These are phyloP conservation scores for Corythoichthys haematopterus DNA, from an alignment of 2,113 vertebrate genomes.

Conservation along the genomic window DNA sequence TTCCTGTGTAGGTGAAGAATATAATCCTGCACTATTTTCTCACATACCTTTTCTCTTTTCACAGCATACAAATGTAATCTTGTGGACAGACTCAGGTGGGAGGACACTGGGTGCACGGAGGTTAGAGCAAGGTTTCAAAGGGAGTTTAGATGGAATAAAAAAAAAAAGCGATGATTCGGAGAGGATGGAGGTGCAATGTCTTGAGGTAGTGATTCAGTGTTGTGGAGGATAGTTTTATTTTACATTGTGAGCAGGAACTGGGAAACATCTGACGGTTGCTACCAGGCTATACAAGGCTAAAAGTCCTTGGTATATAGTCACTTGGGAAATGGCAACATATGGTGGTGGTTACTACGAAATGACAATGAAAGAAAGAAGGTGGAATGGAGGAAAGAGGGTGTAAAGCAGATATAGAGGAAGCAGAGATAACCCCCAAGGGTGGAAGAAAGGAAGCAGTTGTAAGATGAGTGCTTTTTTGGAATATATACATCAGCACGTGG, in stretches of 20 bases:
- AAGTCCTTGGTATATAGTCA: conserved; percentile 5
- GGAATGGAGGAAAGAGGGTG: not conserved
- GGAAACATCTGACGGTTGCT: conserved; percentile 22
- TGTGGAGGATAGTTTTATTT: conserved; percentile 17
- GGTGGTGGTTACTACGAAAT: conserved; percentile 4
- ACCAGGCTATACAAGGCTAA: conserved; percentile 1
- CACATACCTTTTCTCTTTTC: conserved; percentile 22
- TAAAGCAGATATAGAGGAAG: conserved; percentile 1
- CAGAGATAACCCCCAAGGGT: not conserved
- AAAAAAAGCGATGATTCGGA: conserved; percentile 13
- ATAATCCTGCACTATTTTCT: conserved; percentile 21
- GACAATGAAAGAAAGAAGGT: conserved; percentile 1
- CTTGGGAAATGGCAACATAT: conserved; percentile 25
- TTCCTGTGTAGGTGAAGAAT: not conserved
- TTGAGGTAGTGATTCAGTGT: conserved; percentile 15
- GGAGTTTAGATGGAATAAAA: conserved; percentile 30
- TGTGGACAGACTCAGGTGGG: conserved; percentile 34
- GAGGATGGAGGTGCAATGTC: conserved; percentile 21
- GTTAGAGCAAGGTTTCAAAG: conserved; percentile 25
- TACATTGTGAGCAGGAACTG: conserved; percentile 15
- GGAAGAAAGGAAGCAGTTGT: conserved; percentile 5
- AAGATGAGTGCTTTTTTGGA: conserved; percentile 13
- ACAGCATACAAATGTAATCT: conserved; percentile 48
- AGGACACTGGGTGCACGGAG: conserved; percentile 6
- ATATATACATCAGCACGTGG: conserved; percentile 18